Evolutionary conservation across 2,888 invertebrate species (phyloP), one percentile per base, ranked within the genome.

Genomic region (Uloborus plumipes): DNA sequence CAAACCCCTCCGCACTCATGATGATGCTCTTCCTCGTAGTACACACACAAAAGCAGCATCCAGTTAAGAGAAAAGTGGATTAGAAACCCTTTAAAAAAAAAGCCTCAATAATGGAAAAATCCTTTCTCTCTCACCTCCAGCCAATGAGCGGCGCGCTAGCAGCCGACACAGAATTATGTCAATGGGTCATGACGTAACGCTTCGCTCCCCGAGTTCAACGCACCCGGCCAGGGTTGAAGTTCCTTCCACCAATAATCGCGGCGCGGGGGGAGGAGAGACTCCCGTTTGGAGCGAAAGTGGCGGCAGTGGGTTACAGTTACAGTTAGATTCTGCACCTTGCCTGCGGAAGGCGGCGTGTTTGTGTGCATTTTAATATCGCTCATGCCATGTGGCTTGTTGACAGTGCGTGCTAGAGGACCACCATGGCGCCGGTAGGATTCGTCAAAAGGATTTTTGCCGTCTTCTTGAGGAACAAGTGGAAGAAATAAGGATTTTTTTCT

Each of bases 161-260:
- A 39, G 39, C 39, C 64, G 69, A 53, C 62, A 51, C 70, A 58
- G 80, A 81, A 81, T 81, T 81, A 81, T 81, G 80, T 81, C 80
- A 81, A 81, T 81, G 74, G 80, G 74, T 81, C 80, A 81, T 81
- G 80, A 81, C 80, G 80, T 81, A 81, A 81, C 65, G 50, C 20
- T 49, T 20, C 16, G 47, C 16, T 51, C 74, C 1, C 16, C 20
- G 62, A 69, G 79, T 81, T 81, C 80, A 81, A 70, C 50, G 80
- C 64, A 70, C 80, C 55, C 74, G 73, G 55, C 74, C 80, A 80
- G 73, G 80, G 80, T 72, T 80, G 80, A 64, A 70, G 51, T 77
- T 70, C 39, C 64, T 64, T 47, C 64, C 3, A 64, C 77, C 77
- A 77, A 77, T 77, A 69, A 76, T 47, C 69, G 58, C 18, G 49